phyloP scores from a whole-genome alignment of 2,888 invertebrate genomes.

The Leptinotarsa rubiginosa region DNA sequence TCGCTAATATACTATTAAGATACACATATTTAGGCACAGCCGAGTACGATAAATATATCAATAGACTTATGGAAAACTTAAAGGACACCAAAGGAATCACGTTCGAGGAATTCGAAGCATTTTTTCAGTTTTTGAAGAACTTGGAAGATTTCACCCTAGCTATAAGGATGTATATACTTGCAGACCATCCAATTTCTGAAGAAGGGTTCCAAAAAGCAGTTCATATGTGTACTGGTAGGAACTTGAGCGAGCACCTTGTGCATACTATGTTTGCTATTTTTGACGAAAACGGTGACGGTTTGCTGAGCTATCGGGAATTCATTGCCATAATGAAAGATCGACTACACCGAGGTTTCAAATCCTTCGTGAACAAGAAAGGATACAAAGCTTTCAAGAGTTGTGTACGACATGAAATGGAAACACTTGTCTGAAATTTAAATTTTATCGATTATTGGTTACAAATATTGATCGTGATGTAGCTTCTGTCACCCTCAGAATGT shows the following conservation, averaged over 20 bases:
- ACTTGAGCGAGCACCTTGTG: slow-evolving; percentile 87
- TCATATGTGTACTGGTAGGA: slow-evolving; percentile 92
- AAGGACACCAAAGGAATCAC: slow-evolving; percentile 86
- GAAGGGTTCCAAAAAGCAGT: slow-evolving; percentile 96
- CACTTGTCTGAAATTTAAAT: no score
- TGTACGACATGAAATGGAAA: slow-evolving; percentile 40
- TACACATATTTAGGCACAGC: slow-evolving; percentile 91
- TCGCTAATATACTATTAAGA: slow-evolving; percentile 94
- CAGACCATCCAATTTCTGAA: slow-evolving; percentile 95
- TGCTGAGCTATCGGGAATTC: slow-evolving; percentile 96
- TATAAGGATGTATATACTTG: slow-evolving; percentile 97
- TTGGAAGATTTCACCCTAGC: slow-evolving; percentile 97
- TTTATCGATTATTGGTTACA: no score
- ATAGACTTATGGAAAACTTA: slow-evolving; percentile 84
- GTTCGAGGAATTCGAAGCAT: slow-evolving; percentile 94
- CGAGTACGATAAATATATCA: slow-evolving; percentile 91
- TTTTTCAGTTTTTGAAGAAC: slow-evolving; percentile 97
- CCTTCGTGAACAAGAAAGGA: slow-evolving; percentile 87
- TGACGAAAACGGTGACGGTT: slow-evolving; percentile 94
- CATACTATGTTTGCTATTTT: slow-evolving; percentile 97
- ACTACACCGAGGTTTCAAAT: slow-evolving; percentile 94
- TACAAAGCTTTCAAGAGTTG: slow-evolving; percentile 80
- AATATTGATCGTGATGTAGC: no score
- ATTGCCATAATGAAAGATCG: slow-evolving; percentile 99
- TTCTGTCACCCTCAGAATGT: no score